Conservation (phyloP, 2,113 vertebrate genomes). For the Psilopogon haemacephalus region DNA sequence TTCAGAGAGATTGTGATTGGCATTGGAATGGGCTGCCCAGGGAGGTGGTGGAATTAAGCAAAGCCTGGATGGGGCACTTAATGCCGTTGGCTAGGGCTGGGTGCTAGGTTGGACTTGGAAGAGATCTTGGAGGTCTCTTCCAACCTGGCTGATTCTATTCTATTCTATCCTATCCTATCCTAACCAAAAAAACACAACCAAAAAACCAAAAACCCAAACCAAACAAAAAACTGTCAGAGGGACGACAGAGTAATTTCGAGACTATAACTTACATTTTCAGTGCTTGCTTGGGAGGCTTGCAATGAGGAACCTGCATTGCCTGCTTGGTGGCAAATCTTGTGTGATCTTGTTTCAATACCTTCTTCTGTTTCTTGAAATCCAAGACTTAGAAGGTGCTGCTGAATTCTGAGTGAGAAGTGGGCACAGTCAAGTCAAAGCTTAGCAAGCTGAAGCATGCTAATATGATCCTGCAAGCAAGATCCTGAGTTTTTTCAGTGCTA, state of each 20-base stretch:
- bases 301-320: not conserved
- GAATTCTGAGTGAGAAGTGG: not conserved
- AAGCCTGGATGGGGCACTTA: no score
- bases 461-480: not conserved
- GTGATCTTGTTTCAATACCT: not conserved
- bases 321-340: not conserved
- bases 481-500: not conserved
- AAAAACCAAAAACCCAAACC: no score
- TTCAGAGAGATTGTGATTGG: no score
- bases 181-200: no score
- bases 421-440: not conserved
- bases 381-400: not conserved
- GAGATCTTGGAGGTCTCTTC: no score
- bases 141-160: no score
- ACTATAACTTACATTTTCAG: slow-evolving; percentile 15
- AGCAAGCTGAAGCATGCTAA: not conserved
- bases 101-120: no score
- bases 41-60: no score
- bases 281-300: not conserved
- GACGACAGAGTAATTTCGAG: slow-evolving; percentile 73
- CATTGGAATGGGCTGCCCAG: no score
- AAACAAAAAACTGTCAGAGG: slow-evolving; percentile 49
- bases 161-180: no score
- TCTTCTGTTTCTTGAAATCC: not conserved
- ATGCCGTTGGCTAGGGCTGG: no score